Conservation (phyloP, 2,797 vertebrate species). For the Melopsittacus undulatus region DNA sequence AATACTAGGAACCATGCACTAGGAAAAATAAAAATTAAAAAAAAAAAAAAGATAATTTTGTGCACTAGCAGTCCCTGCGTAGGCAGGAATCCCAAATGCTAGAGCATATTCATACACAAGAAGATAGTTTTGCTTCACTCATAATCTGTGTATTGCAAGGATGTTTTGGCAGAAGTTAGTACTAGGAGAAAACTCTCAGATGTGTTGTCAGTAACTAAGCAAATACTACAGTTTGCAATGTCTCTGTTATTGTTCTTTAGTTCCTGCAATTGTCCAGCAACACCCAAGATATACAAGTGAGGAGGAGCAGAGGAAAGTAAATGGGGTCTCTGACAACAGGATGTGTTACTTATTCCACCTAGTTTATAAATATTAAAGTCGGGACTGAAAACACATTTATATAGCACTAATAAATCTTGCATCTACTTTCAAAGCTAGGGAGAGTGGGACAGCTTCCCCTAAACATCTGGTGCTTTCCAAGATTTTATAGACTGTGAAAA, state of each 20-base stretch:
- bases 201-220: background rate
- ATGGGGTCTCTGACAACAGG: background rate
- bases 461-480: conserved; percentile 63
- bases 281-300: background rate
- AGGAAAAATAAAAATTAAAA: background rate
- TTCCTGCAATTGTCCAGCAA: background rate
- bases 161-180: background rate
- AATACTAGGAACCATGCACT: background rate
- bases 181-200: conserved; percentile 10
- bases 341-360: conserved; percentile 11
- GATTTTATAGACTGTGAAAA: conserved; percentile 66
- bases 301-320: background rate
- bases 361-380: conserved; percentile 49
- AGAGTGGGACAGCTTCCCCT: conserved; percentile 17
- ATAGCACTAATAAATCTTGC: conserved; percentile 54
- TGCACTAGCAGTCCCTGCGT: conserved; percentile 1
- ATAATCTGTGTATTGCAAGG: background rate
- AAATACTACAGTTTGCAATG: background rate
- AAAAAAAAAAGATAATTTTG: background rate
- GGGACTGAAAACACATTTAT: conserved; percentile 43
- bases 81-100: conserved; percentile 41
- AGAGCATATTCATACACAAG: background rate
- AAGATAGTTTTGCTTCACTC: background rate
- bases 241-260: background rate
- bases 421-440: conserved; percentile 39